Conservation (phyloP, 2,888 invertebrate species). For the Cynaeus angustus region DNA sequence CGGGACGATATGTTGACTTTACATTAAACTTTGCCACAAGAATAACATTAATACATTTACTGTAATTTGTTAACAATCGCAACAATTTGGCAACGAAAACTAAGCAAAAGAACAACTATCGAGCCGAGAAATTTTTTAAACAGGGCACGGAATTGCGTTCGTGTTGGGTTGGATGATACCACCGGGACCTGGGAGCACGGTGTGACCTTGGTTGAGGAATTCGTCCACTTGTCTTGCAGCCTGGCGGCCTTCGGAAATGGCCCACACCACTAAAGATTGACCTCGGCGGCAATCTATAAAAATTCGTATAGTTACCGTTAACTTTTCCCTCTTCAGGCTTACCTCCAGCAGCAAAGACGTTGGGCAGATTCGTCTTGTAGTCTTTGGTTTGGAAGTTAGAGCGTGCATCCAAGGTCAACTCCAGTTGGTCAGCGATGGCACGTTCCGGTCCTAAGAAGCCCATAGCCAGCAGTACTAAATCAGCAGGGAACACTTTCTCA, state of each 20-base stretch:
- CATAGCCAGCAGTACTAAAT: slow-evolving; percentile 97
- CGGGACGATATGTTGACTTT: slow-evolving; percentile 44
- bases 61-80: slow-evolving; percentile 24
- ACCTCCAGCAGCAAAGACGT: slow-evolving; percentile 98
- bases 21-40: slow-evolving; percentile 38
- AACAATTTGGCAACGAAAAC: slow-evolving; percentile 34
- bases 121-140: slow-evolving; percentile 57
- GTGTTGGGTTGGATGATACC: slow-evolving; percentile 81
- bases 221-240: slow-evolving; percentile 95
- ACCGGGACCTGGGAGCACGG: slow-evolving; percentile 93
- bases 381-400: slow-evolving; percentile 94
- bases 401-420: slow-evolving; percentile 89
- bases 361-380: slow-evolving; percentile 90
- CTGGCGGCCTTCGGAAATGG: slow-evolving; percentile 98
- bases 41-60: slow-evolving; percentile 40
- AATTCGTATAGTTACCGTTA: background rate
- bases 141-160: slow-evolving; percentile 63
- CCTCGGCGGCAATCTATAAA: slow-evolving; percentile 94
- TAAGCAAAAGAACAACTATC: slow-evolving; percentile 12
- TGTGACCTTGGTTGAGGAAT: slow-evolving; percentile 82
- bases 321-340: slow-evolving; percentile 62
- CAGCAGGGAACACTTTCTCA: slow-evolving; percentile 87
- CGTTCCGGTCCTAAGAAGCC: slow-evolving; percentile 98
- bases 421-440: slow-evolving; percentile 86
- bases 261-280: slow-evolving; percentile 99